Evolutionary conservation across 2,888 invertebrate genomes (phyloP).

Genomic region (Drosophila anomelani): DNA sequence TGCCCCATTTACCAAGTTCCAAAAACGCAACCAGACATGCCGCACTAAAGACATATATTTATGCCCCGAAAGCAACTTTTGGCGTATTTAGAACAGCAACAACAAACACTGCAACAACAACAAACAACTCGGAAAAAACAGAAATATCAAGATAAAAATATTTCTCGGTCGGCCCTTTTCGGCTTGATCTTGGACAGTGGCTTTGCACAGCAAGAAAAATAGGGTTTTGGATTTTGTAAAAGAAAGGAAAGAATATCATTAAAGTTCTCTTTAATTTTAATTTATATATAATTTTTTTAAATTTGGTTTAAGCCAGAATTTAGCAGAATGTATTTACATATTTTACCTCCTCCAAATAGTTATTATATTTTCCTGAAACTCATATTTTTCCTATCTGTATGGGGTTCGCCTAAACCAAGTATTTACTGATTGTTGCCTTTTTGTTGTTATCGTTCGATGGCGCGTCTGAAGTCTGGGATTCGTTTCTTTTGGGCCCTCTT

Average conservation of each 20-base stretch:
- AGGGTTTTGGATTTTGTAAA: no score
- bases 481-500: slow-evolving; percentile 49
- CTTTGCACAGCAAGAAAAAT: slow-evolving; percentile 20
- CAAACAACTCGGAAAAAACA: slow-evolving; percentile 42
- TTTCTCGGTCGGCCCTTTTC: slow-evolving; percentile 73
- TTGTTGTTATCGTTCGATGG: slow-evolving; percentile 51
- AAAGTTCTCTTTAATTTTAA: no score
- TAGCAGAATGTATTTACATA: neutral
- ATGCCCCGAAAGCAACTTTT: slow-evolving; percentile 67
- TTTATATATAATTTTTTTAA: no score
- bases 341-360: neutral
- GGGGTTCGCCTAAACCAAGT: slow-evolving; percentile 54
- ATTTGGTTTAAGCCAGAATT: neutral
- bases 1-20: slow-evolving; percentile 71
- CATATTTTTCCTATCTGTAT: slow-evolving; percentile 37
- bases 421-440: slow-evolving; percentile 55
- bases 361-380: no score
- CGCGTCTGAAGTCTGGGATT: slow-evolving; percentile 45
- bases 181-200: slow-evolving; percentile 42
- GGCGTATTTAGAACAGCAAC: slow-evolving; percentile 72
- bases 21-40: slow-evolving; percentile 77
- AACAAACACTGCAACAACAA: slow-evolving; percentile 57
- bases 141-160: slow-evolving; percentile 77
- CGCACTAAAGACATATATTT: slow-evolving; percentile 78
- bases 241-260: neutral